Base-by-base conservation (phyloP, 2,888 invertebrate species). In the Drosophila nr. perissopoda region DNA sequence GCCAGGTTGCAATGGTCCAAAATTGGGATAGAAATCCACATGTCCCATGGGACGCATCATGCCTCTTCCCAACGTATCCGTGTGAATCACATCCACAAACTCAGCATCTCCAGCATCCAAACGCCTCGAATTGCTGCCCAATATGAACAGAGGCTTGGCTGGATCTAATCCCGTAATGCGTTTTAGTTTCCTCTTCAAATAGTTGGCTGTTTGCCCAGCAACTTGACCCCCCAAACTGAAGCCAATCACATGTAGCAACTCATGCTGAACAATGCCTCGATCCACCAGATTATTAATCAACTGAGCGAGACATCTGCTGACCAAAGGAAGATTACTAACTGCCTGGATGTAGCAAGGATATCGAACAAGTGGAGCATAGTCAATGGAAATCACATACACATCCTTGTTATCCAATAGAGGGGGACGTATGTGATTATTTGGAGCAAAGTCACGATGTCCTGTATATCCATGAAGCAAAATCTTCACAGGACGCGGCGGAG, bases 91-190 rank as follows among this genome's bases (percentile, higher is more conserved):
- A 82, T 96, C 95, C 0, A 96, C 95, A 78, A 94, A 95, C 1
- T 94, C 92, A 0, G 95, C 96, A 85, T 96, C 95, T 0, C 87
- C 89, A 0, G 92, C 78, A 83, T 95, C 95, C 33, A 96, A 78
- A 81, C 94, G 94, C 45, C 92, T 93, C 0, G 91, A 91, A 0
- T 82, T 64, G 57, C 94, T 93, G 1, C 91, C 91, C 0, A 94
- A 93, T 0, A 94, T 94, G 77, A 95, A 96, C 10, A 95, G 82
- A 0, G 96, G 96, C 83, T 95, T 92, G 0, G 96, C 96, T 1
- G 96, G 95, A 87, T 96, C 96, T n/a, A 96, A 87, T 3, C 94
- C 95, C 57, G 95, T 94, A 48, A 95, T 94, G 64, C 95, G 92
- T 2, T 92, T 91, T 31, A 95, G 85, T 38, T 79, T 91, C 11